phyloP scores from a whole-genome alignment of 2,113 vertebrate species.

The Zosterops hypoxanthus region DNA sequence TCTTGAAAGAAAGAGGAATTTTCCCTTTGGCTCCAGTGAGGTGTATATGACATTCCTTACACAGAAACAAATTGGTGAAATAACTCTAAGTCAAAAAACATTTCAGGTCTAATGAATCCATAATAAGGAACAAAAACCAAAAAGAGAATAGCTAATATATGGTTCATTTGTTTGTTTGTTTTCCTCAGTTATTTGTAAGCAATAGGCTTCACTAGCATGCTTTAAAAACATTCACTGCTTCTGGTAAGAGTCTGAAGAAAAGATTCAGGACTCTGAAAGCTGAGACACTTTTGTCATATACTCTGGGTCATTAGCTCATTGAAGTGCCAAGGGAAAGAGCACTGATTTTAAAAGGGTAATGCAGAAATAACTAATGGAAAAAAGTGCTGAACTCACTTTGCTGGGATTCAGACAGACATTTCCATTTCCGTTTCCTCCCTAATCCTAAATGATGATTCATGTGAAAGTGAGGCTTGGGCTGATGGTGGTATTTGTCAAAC shows the following conservation, averaged over 20 bases:
- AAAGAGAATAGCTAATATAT: not conserved
- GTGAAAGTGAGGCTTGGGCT: not conserved
- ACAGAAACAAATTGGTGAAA: not conserved
- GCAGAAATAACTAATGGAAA: not conserved
- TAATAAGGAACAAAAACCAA: not conserved
- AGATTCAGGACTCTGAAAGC: not conserved
- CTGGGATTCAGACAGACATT: not conserved
- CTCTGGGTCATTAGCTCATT: not conserved
- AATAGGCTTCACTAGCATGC: not conserved
- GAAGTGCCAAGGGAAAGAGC: not conserved
- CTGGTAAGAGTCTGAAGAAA: not conserved
- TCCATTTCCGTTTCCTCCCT: constrained; percentile 11
- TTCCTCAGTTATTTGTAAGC: not conserved
- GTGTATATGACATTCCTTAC: not conserved
- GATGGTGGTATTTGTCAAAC: not conserved
- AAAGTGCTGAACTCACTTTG: not conserved
- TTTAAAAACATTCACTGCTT: not conserved
- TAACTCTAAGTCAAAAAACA: not conserved
- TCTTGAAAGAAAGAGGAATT: not conserved
- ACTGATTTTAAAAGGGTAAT: not conserved
- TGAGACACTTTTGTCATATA: not conserved
- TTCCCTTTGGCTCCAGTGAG: not conserved
- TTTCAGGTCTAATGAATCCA: not conserved
- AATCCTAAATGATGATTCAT: not conserved
- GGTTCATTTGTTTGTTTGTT: accelerated